Evolutionary conservation across 2,888 invertebrate species (phyloP).

Genomic region (Phanerotoma sp.): DNA sequence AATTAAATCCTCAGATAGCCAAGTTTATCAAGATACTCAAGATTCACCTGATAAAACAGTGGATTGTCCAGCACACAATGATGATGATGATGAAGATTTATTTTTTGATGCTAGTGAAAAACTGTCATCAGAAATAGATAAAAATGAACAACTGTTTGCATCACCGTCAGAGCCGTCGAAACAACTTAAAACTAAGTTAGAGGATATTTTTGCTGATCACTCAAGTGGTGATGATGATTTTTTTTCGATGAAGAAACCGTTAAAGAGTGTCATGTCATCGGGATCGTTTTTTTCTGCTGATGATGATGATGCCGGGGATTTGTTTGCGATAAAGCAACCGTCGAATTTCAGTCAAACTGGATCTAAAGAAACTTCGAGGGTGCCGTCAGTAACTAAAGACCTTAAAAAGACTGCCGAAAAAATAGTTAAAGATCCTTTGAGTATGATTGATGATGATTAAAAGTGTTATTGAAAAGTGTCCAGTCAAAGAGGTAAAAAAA

Average conservation of each 20-base stretch:
- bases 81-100: constrained; percentile 34
- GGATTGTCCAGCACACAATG: too few relatives aligned
- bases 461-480: neutral
- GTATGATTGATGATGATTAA: constrained; percentile 49
- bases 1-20: too few relatives aligned
- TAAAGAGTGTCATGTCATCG: neutral
- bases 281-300: constrained; percentile 29
- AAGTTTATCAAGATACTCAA: too few relatives aligned
- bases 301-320: constrained; percentile 36
- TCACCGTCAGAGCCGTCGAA: constrained; percentile 13
- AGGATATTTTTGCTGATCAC: constrained; percentile 48
- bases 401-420: constrained; percentile 52
- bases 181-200: constrained; percentile 38
- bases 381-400: constrained; percentile 46
- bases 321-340: constrained; percentile 40
- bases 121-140: constrained; percentile 30
- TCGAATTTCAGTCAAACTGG: too few relatives aligned
- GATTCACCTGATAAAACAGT: too few relatives aligned
- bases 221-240: constrained; percentile 49
- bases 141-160: constrained; percentile 28
- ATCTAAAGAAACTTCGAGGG: constrained; percentile 19
- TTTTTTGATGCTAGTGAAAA: constrained; percentile 30
- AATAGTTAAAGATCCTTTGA: constrained; percentile 53
- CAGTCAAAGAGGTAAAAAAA: constrained; percentile 23
- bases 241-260: constrained; percentile 39